Conservation (phyloP, 2,797 vertebrate species). For the Chloroceryle amazona region DNA sequence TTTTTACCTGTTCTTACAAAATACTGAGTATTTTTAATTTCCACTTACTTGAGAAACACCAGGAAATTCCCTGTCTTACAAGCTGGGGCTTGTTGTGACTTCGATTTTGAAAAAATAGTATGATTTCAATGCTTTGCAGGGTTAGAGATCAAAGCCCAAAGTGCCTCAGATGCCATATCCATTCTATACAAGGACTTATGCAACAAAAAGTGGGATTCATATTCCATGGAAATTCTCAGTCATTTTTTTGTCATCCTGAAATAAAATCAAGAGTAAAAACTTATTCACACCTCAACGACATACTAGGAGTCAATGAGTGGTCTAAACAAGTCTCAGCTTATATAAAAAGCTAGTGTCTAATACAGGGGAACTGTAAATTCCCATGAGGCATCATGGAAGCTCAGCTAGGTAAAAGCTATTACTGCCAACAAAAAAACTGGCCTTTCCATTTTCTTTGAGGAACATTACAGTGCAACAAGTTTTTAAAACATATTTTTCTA, state of each 20-base stretch:
- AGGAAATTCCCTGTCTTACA: neutral
- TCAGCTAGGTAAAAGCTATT: neutral
- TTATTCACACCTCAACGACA: neutral
- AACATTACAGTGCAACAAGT: neutral
- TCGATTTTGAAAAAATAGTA: neutral
- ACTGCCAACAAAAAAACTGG: rapidly evolving
- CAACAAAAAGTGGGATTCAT: neutral
- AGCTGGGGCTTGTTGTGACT: neutral
- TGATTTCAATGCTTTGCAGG: neutral
- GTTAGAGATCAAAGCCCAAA: neutral
- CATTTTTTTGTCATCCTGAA: neutral
- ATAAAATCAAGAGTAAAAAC: neutral
- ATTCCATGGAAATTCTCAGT: neutral
- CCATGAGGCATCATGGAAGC: neutral
- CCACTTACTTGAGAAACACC: neutral
- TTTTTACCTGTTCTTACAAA: neutral
- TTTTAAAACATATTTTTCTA: neutral
- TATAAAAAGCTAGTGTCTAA: neutral
- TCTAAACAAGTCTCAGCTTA: neutral
- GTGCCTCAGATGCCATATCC: neutral
- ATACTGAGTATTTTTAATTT: neutral
- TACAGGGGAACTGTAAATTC: neutral
- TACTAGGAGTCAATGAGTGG: neutral
- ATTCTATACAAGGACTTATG: neutral
- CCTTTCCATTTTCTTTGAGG: neutral